Conservation (phyloP, 2,113 vertebrate genomes). For the Gadus macrocephalus region DNA sequence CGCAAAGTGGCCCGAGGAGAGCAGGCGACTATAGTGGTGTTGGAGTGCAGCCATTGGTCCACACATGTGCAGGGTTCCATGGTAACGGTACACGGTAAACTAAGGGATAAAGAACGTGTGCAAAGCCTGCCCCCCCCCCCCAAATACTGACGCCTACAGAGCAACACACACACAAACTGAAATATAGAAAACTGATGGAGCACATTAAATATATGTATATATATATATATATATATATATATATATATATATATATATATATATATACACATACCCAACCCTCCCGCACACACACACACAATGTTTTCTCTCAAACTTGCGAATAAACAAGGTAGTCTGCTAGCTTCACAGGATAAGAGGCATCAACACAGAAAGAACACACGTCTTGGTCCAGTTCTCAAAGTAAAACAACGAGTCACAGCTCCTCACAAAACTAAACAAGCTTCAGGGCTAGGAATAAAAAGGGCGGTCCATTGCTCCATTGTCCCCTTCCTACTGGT, state of each 20-base stretch:
- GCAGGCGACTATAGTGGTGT: no score
- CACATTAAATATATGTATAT: conserved; percentile 57
- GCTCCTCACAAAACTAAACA: background rate
- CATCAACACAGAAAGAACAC: conserved; percentile 46
- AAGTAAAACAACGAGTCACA: conserved; percentile 1
- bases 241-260: conserved; percentile 14
- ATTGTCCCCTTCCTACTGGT: background rate
- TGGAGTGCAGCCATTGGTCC: no score
- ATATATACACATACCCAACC: conserved; percentile 50
- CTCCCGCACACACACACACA: conserved; percentile 41
- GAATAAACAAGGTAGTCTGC: conserved; percentile 26
- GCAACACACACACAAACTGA: conserved; percentile 29
- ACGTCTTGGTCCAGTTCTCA: conserved; percentile 64
- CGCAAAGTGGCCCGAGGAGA: no score
- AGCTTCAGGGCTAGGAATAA: conserved; percentile 40
- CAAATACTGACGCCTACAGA: conserved; percentile 12
- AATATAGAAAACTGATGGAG: conserved; percentile 53
- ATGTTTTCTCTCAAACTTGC: background rate
- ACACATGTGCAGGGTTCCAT: no score
- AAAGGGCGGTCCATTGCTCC: background rate
- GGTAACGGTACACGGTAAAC: background rate
- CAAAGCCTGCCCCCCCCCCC: conserved; percentile 26
- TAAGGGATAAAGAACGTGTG: conserved; percentile 38
- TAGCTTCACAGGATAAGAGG: conserved; percentile 43
- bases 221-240: conserved; percentile 34